Conservation (phyloP, 2,888 invertebrate species). For the Orthosia cruda region DNA sequence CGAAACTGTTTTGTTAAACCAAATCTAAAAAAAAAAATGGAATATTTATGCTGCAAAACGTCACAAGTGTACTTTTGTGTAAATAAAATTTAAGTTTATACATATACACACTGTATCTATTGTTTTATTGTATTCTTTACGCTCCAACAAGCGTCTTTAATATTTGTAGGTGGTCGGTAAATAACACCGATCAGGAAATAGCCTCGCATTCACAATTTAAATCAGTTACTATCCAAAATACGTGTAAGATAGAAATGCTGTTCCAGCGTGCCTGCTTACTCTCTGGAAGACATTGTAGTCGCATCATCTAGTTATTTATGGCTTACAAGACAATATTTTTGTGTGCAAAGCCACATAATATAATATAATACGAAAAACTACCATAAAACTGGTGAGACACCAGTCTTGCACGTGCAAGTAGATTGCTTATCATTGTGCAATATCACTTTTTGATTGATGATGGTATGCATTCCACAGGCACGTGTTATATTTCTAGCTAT, state of each 20-base stretch:
- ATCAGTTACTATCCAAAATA: too few species aligned
- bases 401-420: not conserved
- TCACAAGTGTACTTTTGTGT: constrained; percentile 91
- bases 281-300: too few species aligned
- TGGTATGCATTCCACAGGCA: not conserved
- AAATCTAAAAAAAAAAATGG: constrained; percentile 52
- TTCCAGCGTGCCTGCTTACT: too few species aligned
- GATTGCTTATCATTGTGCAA: constrained; percentile 18
- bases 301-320: too few species aligned
- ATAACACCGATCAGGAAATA: not conserved
- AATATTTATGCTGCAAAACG: constrained; percentile 84
- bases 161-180: too few species aligned
- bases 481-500: not conserved
- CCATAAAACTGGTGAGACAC: not conserved
- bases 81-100: constrained; percentile 91
- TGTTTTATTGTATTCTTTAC: constrained; percentile 77
- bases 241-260: too few species aligned
- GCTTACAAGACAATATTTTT: not conserved
- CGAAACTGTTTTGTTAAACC: constrained; percentile 57
- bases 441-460: constrained; percentile 1
- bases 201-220: too few species aligned
- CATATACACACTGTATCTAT: constrained; percentile 89
- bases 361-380: too few species aligned
- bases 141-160: not conserved
- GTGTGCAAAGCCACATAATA: not conserved